Conservation (phyloP, 2,797 vertebrate genomes). For the Glossophaga mutica region DNA sequence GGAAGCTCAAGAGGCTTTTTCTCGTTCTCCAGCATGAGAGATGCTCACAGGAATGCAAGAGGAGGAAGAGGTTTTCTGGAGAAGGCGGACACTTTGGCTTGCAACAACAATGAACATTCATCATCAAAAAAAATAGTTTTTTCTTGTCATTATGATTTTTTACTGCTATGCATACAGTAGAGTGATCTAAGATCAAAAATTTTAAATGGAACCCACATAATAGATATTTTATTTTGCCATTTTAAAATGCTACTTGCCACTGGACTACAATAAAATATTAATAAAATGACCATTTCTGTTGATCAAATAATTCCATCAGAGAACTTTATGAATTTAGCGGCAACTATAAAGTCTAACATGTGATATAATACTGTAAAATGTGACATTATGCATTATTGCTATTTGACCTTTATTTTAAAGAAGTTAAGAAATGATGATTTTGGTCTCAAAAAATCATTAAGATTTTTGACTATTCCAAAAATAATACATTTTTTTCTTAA, state of each 20-base stretch:
- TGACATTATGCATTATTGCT: not conserved
- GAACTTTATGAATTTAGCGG: not conserved
- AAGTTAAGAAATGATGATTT: not conserved
- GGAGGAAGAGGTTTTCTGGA: not conserved
- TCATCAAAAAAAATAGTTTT: not conserved
- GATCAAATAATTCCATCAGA: not conserved
- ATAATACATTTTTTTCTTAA: not conserved
- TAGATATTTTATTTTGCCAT: not conserved
- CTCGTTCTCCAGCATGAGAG: not conserved
- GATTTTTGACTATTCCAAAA: not conserved
- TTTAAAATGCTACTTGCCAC: not conserved
- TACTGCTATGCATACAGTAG: too few relatives aligned
- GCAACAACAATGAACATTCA: too few relatives aligned
- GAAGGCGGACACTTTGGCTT: not conserved
- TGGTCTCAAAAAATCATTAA: not conserved
- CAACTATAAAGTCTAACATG: not conserved
- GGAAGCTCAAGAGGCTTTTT: not conserved
- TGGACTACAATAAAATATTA: not conserved
- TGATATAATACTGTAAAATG: not conserved
- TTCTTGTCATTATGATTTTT: not conserved
- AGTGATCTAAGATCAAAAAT: not conserved
- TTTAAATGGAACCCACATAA: not conserved
- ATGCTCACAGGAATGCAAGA: not conserved
- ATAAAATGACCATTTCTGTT: not conserved
- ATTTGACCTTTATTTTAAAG: not conserved